These are phyloP conservation scores for Notolabrus celidotus DNA, from an alignment of 2,797 vertebrate genomes.

Conservation along the genomic window DNA sequence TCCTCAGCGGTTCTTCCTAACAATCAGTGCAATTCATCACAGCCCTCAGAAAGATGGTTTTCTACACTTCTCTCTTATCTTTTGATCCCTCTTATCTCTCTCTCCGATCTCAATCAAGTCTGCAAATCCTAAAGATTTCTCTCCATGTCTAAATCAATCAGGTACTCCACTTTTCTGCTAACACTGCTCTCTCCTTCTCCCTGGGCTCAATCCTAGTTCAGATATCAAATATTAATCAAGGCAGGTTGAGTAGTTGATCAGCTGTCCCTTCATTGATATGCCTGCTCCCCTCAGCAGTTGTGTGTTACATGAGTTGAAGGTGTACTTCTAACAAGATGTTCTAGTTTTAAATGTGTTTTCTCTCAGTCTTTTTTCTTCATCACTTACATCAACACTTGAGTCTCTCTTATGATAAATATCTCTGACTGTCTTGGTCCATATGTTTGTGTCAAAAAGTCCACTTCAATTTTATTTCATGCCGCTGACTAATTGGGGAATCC, in stretches of 20 bases:
- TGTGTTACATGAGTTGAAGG: conserved; percentile 23
- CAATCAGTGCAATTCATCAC: conserved; percentile 50
- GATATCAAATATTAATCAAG: conserved; percentile 74
- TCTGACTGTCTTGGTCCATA: too few species aligned
- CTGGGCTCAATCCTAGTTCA: conserved; percentile 56
- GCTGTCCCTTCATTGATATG: conserved; percentile 57
- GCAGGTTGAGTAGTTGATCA: conserved; percentile 66
- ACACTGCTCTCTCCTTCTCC: conserved; percentile 8
- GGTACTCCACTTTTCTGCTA: conserved; percentile 25
- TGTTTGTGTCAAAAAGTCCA: too few species aligned
- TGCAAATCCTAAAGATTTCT: conserved; percentile 47
- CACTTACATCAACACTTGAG: background rate
- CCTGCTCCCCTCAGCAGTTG: conserved; percentile 6
- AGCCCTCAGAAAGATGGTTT: conserved; percentile 44
- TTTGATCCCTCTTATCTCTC: conserved; percentile 53
- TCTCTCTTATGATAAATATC: background rate
- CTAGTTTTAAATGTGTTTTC: conserved; percentile 19
- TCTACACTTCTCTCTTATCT: conserved; percentile 47
- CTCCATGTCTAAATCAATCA: conserved; percentile 52
- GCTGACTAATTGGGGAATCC: too few species aligned
- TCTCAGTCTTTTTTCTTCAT: background rate
- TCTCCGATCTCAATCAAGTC: conserved; percentile 53
- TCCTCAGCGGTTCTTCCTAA: conserved; percentile 42
- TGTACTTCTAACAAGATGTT: conserved; percentile 23
- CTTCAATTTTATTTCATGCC: too few species aligned